Evolutionary conservation across 37 sponge, comb jelly and placozoan genomes (phyloP).

Genomic region (Geodia barretti): DNA sequence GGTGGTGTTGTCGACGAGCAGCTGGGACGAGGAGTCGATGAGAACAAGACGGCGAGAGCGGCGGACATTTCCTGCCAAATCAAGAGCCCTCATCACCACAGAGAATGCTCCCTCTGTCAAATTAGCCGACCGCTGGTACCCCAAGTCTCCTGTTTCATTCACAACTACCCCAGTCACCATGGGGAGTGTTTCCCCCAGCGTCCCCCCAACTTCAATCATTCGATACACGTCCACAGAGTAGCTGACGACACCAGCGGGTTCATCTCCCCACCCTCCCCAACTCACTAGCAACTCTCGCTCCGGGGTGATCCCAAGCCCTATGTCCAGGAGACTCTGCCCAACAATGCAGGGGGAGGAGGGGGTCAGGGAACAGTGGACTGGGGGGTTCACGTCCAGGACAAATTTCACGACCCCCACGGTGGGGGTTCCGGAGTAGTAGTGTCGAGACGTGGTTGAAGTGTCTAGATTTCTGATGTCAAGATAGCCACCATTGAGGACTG

Average conservation of each 20-base stretch:
- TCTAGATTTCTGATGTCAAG: conserved; percentile 71
- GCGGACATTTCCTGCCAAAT: conserved; percentile 65
- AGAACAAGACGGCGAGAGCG: conserved; percentile 51
- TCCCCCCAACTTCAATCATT: conserved; percentile 30
- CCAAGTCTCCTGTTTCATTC: background rate
- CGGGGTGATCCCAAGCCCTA: background rate
- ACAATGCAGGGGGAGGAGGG: conserved; percentile 1
- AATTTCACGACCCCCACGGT: conserved; percentile 14
- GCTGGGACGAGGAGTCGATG: conserved; percentile 48
- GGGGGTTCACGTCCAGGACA: conserved; percentile 59
- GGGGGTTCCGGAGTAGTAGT: conserved; percentile 62
- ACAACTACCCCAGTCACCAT: background rate
- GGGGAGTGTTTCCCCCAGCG: background rate
- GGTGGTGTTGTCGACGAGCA: conserved; percentile 28
- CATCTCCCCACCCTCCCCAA: conserved; percentile 84
- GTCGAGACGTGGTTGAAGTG: conserved; percentile 10
- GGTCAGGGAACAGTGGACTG: conserved; percentile 69
- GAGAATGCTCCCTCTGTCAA: conserved; percentile 67
- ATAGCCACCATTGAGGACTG: conserved; percentile 62
- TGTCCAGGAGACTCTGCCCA: too few species aligned
- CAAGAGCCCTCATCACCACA: conserved; percentile 40
- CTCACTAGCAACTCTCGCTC: background rate
- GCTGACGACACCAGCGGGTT: conserved; percentile 42
- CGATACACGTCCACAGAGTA: conserved; percentile 42
- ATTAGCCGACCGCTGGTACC: too few species aligned